Evolutionary conservation across 2,797 vertebrate genomes (phyloP).

Genomic region (Vespertilio murinus): DNA sequence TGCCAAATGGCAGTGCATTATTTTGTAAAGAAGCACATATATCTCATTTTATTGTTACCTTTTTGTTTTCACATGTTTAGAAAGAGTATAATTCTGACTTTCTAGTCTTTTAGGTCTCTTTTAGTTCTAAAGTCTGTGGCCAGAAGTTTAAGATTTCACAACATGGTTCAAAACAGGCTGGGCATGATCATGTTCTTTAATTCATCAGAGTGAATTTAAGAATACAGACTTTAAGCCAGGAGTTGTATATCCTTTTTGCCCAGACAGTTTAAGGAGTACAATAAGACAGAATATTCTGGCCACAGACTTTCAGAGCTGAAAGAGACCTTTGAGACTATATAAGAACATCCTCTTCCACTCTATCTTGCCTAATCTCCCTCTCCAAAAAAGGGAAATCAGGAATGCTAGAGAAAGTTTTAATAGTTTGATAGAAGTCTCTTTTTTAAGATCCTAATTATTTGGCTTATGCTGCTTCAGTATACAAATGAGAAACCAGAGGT

Average conservation of each 20-base stretch:
- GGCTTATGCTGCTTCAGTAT: neutral
- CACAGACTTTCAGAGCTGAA: neutral
- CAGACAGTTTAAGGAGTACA: conserved; percentile 22
- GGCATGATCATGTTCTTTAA: conserved; percentile 26
- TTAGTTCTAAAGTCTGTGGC: neutral
- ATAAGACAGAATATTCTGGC: neutral
- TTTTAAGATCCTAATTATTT: conserved; percentile 8
- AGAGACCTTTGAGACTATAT: neutral
- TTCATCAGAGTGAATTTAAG: neutral
- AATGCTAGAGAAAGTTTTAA: neutral
- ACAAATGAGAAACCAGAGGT: neutral
- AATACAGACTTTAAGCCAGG: neutral
- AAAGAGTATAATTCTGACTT: neutral
- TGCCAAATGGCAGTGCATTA: neutral
- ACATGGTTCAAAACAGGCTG: neutral
- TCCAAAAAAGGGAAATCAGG: neutral
- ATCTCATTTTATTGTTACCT: neutral
- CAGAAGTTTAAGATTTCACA: neutral
- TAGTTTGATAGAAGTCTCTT: neutral
- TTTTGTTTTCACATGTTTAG: neutral
- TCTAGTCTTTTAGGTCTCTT: neutral
- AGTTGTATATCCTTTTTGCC: neutral
- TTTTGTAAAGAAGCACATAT: neutral
- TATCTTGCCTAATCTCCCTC: neutral
- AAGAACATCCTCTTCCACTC: neutral